These are phyloP conservation scores for Epizoanthus ramosus DNA, from an alignment of 92 coral and sea anemone species.

Conservation along the genomic window DNA sequence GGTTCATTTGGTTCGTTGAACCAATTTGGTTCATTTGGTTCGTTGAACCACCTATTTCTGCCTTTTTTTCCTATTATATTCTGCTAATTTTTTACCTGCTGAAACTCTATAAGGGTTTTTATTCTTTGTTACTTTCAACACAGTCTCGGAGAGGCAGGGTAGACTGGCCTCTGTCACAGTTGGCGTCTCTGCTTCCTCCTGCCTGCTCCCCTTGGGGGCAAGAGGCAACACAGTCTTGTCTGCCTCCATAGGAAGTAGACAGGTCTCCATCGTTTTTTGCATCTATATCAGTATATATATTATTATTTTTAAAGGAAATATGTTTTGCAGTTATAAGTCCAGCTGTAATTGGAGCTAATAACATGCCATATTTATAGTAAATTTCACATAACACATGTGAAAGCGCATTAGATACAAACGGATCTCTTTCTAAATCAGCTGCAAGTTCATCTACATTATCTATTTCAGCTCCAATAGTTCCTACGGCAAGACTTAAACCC, in stretches of 20 bases:
- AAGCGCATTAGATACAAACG: too few species aligned
- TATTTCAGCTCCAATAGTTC: constrained; percentile 9
- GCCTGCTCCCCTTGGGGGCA: constrained; percentile 8
- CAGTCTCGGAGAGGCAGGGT: constrained; percentile 9
- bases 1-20: constrained; percentile 3
- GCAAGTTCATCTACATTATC: constrained; percentile 9
- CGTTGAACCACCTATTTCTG: constrained; percentile 10
- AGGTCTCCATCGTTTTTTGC: constrained; percentile 2
- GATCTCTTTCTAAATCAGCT: constrained; percentile 22
- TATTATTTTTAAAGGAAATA: constrained; percentile 25
- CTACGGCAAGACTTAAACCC: constrained; percentile 3
- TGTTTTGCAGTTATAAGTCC: constrained; percentile 10
- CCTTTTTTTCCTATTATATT: constrained; percentile 14
- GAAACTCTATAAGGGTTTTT: constrained; percentile 25
- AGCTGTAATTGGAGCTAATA: constrained; percentile 1
- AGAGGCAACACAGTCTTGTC: not conserved
- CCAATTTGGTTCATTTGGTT: constrained; percentile 3
- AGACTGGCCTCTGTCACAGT: constrained; percentile 5
- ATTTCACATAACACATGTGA: too few species aligned
- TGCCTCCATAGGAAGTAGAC: too few species aligned
- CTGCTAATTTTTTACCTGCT: constrained; percentile 27
- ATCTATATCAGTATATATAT: constrained; percentile 16
- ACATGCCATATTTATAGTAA: too few species aligned
- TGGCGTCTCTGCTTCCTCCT: constrained; percentile 16
- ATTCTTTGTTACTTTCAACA: constrained; percentile 17